phyloP scores from a whole-genome alignment of 2,888 invertebrate species.

The Phaedon cochleariae region DNA sequence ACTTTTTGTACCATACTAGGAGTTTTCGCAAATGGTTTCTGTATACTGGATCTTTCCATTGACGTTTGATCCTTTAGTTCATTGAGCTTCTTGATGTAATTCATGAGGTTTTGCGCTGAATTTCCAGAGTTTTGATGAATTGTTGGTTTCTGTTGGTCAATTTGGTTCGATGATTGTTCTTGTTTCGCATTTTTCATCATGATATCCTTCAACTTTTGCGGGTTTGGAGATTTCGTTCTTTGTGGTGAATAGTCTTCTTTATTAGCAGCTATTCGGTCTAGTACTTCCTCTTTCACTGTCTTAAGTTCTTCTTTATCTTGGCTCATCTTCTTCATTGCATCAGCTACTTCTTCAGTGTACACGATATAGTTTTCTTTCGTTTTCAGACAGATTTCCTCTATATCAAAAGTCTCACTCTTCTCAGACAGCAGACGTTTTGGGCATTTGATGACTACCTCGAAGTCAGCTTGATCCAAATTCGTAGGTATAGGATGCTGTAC shows the following conservation, averaged over 20 bases:
- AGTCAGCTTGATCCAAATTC: background rate
- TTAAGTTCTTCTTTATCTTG: background rate
- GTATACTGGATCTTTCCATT: slow-evolving; percentile 8
- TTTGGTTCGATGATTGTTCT: background rate
- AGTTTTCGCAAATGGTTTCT: background rate
- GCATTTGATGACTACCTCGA: slow-evolving; percentile 12
- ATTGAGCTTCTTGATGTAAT: slow-evolving; percentile 26
- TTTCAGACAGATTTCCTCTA: slow-evolving; percentile 38
- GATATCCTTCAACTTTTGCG: background rate
- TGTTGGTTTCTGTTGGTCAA: background rate
- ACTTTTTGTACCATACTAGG: background rate
- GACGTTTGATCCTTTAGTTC: slow-evolving; percentile 22
- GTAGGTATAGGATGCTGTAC: slow-evolving; percentile 7
- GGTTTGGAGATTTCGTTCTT: background rate
- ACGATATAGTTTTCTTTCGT: slow-evolving; percentile 15
- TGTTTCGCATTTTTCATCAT: background rate
- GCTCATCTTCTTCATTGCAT: background rate
- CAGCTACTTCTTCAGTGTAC: background rate
- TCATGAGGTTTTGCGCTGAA: slow-evolving; percentile 12
- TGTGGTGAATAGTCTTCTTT: background rate
- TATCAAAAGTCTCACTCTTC: slow-evolving; percentile 27
- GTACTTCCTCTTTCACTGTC: background rate
- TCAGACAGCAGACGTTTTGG: slow-evolving; percentile 29
- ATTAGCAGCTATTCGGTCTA: background rate
- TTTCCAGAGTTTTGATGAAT: background rate